Base-by-base conservation (phyloP, 1,140 invertebrate genomes). In the Andrena cerasifolii region DNA sequence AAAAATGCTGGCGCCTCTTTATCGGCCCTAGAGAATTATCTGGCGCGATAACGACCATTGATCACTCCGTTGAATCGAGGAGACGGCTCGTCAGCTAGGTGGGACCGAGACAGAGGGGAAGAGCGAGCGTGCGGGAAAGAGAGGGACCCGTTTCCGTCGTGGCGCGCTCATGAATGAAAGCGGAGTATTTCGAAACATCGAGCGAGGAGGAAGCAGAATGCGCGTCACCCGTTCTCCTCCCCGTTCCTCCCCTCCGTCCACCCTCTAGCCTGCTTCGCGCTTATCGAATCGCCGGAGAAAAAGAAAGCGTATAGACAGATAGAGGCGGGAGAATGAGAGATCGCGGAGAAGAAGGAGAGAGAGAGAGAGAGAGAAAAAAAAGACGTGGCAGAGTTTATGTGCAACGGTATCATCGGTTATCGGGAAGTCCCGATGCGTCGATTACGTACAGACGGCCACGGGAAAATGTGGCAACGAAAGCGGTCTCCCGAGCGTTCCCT, bases 331-430 rank as follows among this genome's bases (percentile, higher is more conserved):
- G 51, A 61, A 31, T 14, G 40, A 43, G 21, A 54, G n/a, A 24
- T 59, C 62, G 65, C 67, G 61, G 51, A 26, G 70, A 43, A 53
- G 45, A 70, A 45, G 26, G 56, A 65, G 47, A 76, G 51, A 56
- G 54, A 45, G n/a, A 56, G 47, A 43, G 61, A n/a, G 40, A 58
- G 18, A 40, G 43, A n/a, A 28, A 43, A n/a, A 74, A 77, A 70
- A 62, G 82, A 72, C 66, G 78, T 82, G 79, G 71, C 79, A 72
- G 83, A 84, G 82, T 84, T 85, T 86, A 74, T 58, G 75, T 84
- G 85, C 78, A 75, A 70, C 77, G 83, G 61, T 80, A 82, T 89
- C 78, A 77, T 65, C 56, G 73, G 82, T 88, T 87, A 86, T 89
- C 85, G 67, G 74, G 31, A 72, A 82, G 77, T 45, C 40, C 70